Evolutionary conservation across 2,113 vertebrate genomes (phyloP).

Genomic region (Phyllopteryx taeniolatus): DNA sequence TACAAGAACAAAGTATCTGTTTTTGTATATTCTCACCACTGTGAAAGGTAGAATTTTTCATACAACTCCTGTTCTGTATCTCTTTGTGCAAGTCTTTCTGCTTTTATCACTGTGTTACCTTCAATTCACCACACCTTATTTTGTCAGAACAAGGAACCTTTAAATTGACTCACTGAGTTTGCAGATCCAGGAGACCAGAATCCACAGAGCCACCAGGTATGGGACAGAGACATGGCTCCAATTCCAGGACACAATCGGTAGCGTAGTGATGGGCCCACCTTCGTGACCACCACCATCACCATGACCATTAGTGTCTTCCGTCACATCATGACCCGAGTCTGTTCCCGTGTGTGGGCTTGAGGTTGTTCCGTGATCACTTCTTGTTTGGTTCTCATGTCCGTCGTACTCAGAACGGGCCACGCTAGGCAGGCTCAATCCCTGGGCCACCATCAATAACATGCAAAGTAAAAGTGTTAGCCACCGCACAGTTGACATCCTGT

Average conservation of each 20-base stretch:
- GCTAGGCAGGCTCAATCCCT: neutral
- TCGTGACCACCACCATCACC: conserved; percentile 12
- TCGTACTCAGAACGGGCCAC: neutral
- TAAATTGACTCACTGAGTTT: conserved; percentile 68
- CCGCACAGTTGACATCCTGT: conserved; percentile 36
- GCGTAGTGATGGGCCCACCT: conserved; percentile 39
- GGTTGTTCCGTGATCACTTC: neutral
- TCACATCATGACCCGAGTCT: neutral
- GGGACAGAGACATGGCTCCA: conserved; percentile 67
- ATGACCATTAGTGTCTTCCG: neutral
- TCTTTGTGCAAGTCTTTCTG: neutral
- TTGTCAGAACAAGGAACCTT: neutral
- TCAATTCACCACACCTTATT: neutral
- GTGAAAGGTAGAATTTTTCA: too few species aligned
- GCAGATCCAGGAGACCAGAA: conserved; percentile 75
- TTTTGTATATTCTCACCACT: too few species aligned
- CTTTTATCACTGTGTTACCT: neutral
- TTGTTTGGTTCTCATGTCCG: accelerated
- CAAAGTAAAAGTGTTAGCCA: conserved; percentile 29
- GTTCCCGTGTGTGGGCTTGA: neutral
- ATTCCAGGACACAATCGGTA: conserved; percentile 75
- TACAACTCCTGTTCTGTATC: too few species aligned
- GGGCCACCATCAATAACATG: conserved; percentile 27
- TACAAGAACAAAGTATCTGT: too few species aligned
- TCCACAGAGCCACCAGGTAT: conserved; percentile 73